Evolutionary conservation across 2,113 vertebrate species (phyloP), one percentile per base, ranked within the genome.

Genomic region (Eulemur rufifrons): DNA sequence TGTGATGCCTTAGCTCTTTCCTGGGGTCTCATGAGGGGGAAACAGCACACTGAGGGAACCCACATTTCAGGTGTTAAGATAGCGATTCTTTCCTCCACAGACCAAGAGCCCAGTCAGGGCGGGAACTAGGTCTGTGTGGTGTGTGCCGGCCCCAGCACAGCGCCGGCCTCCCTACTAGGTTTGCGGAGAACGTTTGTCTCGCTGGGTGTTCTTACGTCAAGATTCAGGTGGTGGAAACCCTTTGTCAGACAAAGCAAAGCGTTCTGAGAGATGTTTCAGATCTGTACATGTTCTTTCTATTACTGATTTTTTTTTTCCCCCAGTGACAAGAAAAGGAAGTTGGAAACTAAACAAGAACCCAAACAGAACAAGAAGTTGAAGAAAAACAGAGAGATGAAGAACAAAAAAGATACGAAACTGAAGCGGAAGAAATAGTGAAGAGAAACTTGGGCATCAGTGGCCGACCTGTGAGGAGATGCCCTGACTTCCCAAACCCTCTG

Each of bases 281-380:
- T 50, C 39, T 84, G 29, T 66, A 52, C 37, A 0, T 45, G 37
- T 15, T 89, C 29, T 50, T 52, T 20, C 23, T 32, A 29, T 90
- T 94, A 42, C 63, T 91, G 80, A 54, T 94, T 94, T 39, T 50
- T 37, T 37, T 64, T 54, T 25, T 13, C 20, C 59, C 93, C 94
- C 96, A 99, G 99, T 98, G 99, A 99, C 96, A 99, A 99, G 98
- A 99, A 99, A 98, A 99, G 99, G 98, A 99, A 99, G 96, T 56
- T 98, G 98, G 88, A 99, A 96, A 37, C 94, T 71, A 92, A 98
- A n/a, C 96, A 73, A 78, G 98, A 98, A 32, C 98, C 95, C 56
- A 98, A 97, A 86, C 98, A 98, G 64, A 98, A 97, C n/a, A 99
- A 99, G 97, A 99, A 99, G 96, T 98, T 99, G 85, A 99, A 99